These are phyloP conservation scores for Cantharis rustica DNA, from an alignment of 2,888 invertebrate genomes.

Conservation along the genomic window DNA sequence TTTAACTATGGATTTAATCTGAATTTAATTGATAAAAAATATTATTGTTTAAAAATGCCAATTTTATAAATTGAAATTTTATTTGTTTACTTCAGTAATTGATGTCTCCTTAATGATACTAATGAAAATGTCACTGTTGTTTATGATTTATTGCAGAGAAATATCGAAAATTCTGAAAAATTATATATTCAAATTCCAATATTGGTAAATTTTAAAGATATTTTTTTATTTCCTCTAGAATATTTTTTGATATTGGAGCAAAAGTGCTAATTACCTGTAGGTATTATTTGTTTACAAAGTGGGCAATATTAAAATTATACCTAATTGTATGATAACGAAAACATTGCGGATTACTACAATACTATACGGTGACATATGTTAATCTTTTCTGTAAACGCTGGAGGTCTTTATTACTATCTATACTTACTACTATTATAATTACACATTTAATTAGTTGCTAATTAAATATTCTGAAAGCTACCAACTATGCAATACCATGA, in stretches of 20 bases:
- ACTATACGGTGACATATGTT: neutral
- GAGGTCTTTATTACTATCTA: neutral
- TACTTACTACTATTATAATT: neutral
- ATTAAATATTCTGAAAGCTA: neutral
- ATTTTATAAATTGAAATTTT: no score
- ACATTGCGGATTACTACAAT: neutral
- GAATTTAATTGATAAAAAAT: no score
- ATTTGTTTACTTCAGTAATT: no score
- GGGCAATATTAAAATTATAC: neutral
- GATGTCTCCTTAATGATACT: no score
- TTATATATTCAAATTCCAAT: no score
- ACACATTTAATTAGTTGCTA: neutral
- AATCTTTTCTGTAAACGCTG: neutral
- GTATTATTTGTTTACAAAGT: neutral
- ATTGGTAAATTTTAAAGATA: no score
- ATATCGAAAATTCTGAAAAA: no score
- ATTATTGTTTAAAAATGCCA: no score
- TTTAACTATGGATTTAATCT: no score
- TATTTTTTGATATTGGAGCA: neutral
- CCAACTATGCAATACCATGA: neutral
- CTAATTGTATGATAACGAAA: neutral
- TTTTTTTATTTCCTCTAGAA: no score
- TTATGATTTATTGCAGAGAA: no score
- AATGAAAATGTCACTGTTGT: no score
- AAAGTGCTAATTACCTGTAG: neutral